Evolutionary conservation across 1,140 invertebrate species (phyloP), one percentile per base, ranked within the genome.

Genomic region (Drosophila suzukii): DNA sequence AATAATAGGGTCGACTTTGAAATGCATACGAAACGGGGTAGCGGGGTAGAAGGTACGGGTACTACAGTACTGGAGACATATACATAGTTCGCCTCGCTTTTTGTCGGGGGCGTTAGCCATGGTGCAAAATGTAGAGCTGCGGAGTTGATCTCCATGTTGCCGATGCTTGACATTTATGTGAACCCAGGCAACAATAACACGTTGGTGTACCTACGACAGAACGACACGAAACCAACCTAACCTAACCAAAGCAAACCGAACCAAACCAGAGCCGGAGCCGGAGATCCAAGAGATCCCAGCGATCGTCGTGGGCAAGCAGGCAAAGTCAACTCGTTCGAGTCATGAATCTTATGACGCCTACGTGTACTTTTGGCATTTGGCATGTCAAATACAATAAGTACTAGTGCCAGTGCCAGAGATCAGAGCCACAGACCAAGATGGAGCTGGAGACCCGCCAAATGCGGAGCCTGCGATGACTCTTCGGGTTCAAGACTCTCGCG

Each of bases 381-480:
- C 89, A 81, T 91, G 89, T 91, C 89, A 91, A 91, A 91, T 88
- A 85, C 82, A 90, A 89, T 85, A 90, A 89, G 85, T 85, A 89
- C 84, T 54, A 55, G 32, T 34, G 32, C 53, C 27, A 15, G 44
- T 27, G 47, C 66, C 66, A 56, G 63, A 70, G 63, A 65, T 67
- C 63, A 50, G n/a, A 65, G 46, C 10, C 4, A 7, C 0, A 13
- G 5, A 13, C 68, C 65, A 57, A 71, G 30, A 49, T 70, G 50
- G 63, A 41, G 67, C 17, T 15, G 62, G 43, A 30, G 62, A 5
- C 20, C 62, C 41, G 61, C 62, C 41, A 62, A 63, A 63, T 27
- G 41, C 24, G 62, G 58, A 65, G 57, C 41, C 57, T 38, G 58
- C 32, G 43, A 38, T 39, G 39, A 27, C 17, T 36, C 58, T 30